These are phyloP conservation scores for Drosophila oshimai DNA, from an alignment of 1,140 invertebrate species.

Conservation along the genomic window DNA sequence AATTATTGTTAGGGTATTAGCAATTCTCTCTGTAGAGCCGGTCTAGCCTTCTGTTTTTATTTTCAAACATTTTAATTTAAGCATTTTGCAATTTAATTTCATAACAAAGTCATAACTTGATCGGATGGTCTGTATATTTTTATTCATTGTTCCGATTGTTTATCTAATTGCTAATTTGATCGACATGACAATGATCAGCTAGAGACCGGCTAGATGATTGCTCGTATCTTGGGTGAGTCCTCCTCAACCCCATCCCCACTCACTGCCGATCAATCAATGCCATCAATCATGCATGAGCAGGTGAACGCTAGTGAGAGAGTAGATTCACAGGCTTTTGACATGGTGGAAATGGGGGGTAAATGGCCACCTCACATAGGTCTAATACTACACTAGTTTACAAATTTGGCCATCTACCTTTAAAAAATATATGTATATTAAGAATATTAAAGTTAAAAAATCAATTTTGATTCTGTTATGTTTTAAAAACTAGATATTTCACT, in stretches of 20 bases:
- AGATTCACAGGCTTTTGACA: background rate
- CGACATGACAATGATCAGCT: constrained; percentile 36
- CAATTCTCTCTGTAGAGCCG: background rate
- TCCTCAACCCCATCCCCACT: background rate
- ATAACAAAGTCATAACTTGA: constrained; percentile 38
- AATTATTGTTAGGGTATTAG: background rate
- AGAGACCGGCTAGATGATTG: constrained; percentile 33
- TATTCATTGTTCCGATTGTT: constrained; percentile 34
- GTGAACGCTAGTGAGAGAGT: background rate
- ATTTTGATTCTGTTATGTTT: too few species aligned
- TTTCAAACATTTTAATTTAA: constrained; percentile 30
- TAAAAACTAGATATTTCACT: too few species aligned
- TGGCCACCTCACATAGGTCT: background rate
- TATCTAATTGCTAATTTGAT: constrained; percentile 46
- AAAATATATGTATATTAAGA: too few species aligned
- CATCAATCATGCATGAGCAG: constrained; percentile 34
- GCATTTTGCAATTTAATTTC: constrained; percentile 20
- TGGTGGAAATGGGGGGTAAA: background rate
- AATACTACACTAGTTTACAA: background rate
- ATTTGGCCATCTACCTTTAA: too few species aligned
- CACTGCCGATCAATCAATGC: constrained; percentile 38
- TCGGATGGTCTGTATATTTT: background rate
- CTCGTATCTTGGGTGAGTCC: background rate
- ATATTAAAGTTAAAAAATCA: too few species aligned
- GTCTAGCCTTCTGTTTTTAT: background rate